Conservation (phyloP, 2,797 vertebrate species). For the Zalophus californianus region DNA sequence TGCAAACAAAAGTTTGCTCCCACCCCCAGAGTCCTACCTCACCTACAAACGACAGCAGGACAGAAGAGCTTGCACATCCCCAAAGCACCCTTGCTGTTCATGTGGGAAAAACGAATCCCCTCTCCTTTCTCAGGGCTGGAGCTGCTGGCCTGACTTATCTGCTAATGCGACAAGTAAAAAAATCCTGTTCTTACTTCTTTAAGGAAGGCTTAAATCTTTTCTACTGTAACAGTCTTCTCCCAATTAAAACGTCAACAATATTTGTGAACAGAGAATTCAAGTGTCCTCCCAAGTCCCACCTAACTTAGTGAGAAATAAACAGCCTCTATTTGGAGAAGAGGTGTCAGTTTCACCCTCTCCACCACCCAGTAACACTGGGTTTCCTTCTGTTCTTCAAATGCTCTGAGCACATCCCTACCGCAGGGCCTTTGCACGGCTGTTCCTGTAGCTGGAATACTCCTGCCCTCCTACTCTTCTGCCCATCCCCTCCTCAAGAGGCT, state of each 20-base stretch:
- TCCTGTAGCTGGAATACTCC: too few species aligned
- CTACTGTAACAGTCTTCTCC: background rate
- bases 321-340: background rate
- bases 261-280: background rate
- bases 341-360: too few species aligned
- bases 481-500: background rate
- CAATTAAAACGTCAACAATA: background rate
- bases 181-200: background rate
- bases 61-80: background rate
- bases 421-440: background rate
- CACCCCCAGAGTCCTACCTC: background rate
- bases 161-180: accelerated
- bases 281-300: background rate
- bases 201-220: background rate
- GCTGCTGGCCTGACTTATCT: background rate
- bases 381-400: background rate
- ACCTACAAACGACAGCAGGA: background rate
- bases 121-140: background rate
- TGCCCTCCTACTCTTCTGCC: background rate
- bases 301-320: background rate
- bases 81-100: background rate
- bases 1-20: background rate
- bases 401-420: background rate
- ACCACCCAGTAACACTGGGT: background rate
- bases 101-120: background rate